Evolutionary conservation across 2,113 vertebrate genomes (phyloP).

Genomic region (Phocoena phocoena): DNA sequence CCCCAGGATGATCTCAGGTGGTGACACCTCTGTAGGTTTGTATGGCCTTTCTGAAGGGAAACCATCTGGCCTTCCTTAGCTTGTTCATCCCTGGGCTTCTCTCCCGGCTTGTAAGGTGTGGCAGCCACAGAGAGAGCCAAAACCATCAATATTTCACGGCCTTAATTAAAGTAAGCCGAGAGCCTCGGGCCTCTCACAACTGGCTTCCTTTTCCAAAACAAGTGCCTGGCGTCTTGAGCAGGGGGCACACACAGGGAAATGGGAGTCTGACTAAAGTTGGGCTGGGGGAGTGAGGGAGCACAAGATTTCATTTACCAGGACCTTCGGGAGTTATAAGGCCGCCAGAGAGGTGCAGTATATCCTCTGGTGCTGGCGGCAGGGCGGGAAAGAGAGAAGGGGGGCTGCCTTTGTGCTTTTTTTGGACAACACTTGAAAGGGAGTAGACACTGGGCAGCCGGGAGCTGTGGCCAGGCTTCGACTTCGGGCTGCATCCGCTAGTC

Average conservation of each 20-base stretch:
- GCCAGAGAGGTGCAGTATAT: rapidly evolving
- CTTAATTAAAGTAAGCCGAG: slow-evolving; percentile 81
- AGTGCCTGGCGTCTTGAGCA: neutral
- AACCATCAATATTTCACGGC: slow-evolving; percentile 87
- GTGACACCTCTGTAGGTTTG: slow-evolving; percentile 75
- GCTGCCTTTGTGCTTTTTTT: neutral
- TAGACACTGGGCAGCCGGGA: neutral
- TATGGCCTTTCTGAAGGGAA: slow-evolving; percentile 78
- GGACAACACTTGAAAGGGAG: neutral
- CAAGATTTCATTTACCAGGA: neutral
- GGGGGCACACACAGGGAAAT: neutral
- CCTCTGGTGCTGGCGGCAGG: rapidly evolving
- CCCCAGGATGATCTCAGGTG: slow-evolving; percentile 73
- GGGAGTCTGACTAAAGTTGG: rapidly evolving
- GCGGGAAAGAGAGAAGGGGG: neutral
- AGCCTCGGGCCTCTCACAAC: neutral
- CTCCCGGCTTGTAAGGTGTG: slow-evolving; percentile 79
- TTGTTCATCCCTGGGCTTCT: slow-evolving; percentile 80
- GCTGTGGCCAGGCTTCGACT: neutral
- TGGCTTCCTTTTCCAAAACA: slow-evolving; percentile 53
- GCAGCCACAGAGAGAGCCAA: slow-evolving; percentile 78
- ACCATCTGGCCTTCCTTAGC: slow-evolving; percentile 80
- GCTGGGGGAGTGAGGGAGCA: rapidly evolving
- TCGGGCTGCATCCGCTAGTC: rapidly evolving
- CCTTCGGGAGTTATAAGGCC: rapidly evolving